These are phyloP conservation scores for Tadarida brasiliensis DNA, from an alignment of 2,797 vertebrate species.

Conservation along the genomic window DNA sequence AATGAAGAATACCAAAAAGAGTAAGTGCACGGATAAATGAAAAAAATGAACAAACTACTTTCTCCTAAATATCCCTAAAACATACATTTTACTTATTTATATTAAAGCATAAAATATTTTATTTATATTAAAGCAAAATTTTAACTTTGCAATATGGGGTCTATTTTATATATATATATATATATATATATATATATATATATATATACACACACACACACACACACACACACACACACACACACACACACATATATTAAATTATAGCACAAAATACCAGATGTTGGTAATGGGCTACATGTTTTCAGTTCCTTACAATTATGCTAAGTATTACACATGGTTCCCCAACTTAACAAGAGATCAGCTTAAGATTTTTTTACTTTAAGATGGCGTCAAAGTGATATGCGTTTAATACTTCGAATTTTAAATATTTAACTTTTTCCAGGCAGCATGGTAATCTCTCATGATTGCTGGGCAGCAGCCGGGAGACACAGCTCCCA, in stretches of 20 bases:
- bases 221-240: no score
- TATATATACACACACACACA: background rate
- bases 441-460: background rate
- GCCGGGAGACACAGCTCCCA: background rate
- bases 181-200: background rate
- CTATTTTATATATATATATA: background rate
- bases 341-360: background rate
- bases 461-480: background rate
- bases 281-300: background rate
- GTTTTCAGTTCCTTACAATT: background rate
- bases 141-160: background rate
- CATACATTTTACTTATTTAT: background rate
- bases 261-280: background rate
- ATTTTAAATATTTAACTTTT: background rate
- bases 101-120: background rate
- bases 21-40: background rate
- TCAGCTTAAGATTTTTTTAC: background rate
- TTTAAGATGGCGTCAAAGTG: background rate
- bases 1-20: background rate
- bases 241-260: no score
- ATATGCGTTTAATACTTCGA: background rate
- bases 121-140: slow-evolving; percentile 49
- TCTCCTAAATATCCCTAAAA: background rate
- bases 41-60: background rate
- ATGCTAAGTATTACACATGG: background rate